Base-by-base conservation (phyloP, 2,888 invertebrate species). In the Sycophila texana region DNA sequence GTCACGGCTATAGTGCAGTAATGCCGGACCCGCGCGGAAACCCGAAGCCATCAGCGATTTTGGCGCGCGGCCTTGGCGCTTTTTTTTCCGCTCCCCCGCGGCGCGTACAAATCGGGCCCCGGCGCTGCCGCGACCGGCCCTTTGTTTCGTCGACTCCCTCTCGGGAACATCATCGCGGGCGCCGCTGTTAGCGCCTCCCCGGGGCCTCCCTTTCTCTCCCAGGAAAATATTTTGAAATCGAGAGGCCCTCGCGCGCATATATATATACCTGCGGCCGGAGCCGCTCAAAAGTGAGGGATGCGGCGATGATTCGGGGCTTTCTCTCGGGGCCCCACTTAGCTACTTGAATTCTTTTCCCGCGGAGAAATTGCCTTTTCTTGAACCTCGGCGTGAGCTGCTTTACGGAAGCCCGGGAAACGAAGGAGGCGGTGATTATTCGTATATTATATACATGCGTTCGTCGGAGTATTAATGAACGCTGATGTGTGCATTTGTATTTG, bases 11-110 rank as follows among this genome's bases (percentile, higher is more conserved):
- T 71, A 68, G 85, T 80, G 82, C 82, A 83, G 81, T 71, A 68
- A 85, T 80, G 82, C 82, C 83, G 81, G 82, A 13, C 22, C n/a
- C 22, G n/a, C 39, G 26, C 58, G 39, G 88, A 90, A 90, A 89
- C 90, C 26, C 89, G 89, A 90, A 87, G 39, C 88, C 86, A 89
- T 89, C 90, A 89, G 89, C 87, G 89, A 89, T 89, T 90, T 88
- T 87, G 89, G 88, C 18, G 72, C 88, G 88, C 87, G 82, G 88
- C 86, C 87, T 49, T 71, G 30, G 39, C 87, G 86, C 88, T 86
- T 88, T 87, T 63, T 63, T 47, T 39, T 39, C 47, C 85, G 87
- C 85, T 87, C 89, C 89, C 90, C 90, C 85, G 89, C 87, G 85
- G 90, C 84, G 90, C 89, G 86, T 87, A 88, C 90, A 89, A 90